These are phyloP conservation scores for Nannospalax galili DNA, from an alignment of 2,113 vertebrate genomes.

Conservation along the genomic window DNA sequence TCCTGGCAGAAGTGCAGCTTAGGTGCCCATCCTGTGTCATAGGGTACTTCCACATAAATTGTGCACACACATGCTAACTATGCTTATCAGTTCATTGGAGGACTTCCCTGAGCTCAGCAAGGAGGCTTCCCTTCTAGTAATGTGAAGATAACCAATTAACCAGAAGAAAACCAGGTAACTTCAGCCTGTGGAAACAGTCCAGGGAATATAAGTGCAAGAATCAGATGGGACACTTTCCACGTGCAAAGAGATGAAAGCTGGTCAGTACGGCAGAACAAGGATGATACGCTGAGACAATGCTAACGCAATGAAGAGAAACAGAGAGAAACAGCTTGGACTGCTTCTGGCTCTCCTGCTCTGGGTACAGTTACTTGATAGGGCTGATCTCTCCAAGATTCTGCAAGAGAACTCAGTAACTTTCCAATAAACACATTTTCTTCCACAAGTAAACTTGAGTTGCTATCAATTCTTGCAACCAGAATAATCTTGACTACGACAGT, in stretches of 20 bases:
- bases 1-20: background rate
- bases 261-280: background rate
- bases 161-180: background rate
- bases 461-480: conserved; percentile 27
- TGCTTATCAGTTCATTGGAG: background rate
- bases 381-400: background rate
- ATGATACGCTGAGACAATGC: background rate
- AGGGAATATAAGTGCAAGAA: background rate
- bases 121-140: background rate
- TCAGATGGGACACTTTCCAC: background rate
- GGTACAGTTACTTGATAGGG: background rate
- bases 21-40: background rate
- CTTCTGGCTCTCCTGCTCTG: background rate
- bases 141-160: too few species aligned
- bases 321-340: background rate
- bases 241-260: background rate
- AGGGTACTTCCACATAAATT: background rate
- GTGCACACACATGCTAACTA: too few species aligned
- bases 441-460: background rate
- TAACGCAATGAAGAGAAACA: background rate
- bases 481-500: background rate
- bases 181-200: background rate
- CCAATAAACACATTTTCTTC: background rate
- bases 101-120: background rate
- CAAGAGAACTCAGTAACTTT: background rate